phyloP scores from a whole-genome alignment of 2,113 vertebrate genomes.

The Carassius carassius region DNA sequence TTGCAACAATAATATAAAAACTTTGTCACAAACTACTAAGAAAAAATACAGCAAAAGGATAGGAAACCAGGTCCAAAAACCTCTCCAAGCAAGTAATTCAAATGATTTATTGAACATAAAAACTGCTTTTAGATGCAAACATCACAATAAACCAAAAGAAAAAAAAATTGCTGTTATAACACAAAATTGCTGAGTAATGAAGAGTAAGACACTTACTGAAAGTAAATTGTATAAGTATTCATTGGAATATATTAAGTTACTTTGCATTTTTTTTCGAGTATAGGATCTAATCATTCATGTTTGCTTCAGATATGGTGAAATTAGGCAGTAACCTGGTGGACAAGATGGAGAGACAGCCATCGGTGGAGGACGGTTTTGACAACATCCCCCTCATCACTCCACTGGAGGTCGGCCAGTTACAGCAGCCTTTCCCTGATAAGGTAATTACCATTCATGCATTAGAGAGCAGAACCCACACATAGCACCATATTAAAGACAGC shows the following conservation, averaged over 20 bases:
- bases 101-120: not conserved
- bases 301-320: slow-evolving; percentile 81
- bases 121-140: not conserved
- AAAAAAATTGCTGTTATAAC: not conserved
- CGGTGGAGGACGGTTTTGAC: slow-evolving; percentile 79
- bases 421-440: slow-evolving; percentile 82
- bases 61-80: not conserved
- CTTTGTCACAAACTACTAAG: not conserved
- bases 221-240: no score
- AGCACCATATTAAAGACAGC: slow-evolving; percentile 19
- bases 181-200: not conserved
- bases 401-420: slow-evolving; percentile 85
- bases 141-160: not conserved
- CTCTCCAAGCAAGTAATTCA: not conserved
- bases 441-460: slow-evolving; percentile 62
- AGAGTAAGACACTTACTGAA: not conserved
- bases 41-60: not conserved
- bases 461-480: slow-evolving; percentile 25
- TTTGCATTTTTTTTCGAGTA: no score
- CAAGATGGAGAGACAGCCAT: slow-evolving; percentile 79
- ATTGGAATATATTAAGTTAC: not conserved
- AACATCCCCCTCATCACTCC: slow-evolving; percentile 86
- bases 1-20: not conserved
- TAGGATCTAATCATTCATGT: not conserved
- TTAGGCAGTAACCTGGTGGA: slow-evolving; percentile 80